Percentiles rank a stretch among this genome's conserved stretches.
These are phyloP conservation scores for Chiloscyllium plagiosum DNA, from an alignment of 2,113 vertebrate species.

Conservation along the genomic window DNA sequence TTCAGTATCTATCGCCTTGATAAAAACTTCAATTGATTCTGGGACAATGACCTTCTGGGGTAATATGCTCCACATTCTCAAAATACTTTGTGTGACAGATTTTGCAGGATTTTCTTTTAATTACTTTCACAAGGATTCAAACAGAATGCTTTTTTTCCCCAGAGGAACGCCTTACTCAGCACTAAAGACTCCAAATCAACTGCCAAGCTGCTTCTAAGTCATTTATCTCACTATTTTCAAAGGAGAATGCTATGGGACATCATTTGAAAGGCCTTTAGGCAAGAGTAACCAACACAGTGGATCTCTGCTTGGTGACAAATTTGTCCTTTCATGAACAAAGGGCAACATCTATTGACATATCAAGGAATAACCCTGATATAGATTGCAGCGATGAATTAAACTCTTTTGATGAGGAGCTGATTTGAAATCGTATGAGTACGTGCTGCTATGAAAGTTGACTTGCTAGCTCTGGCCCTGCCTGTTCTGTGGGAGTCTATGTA, in stretches of 20 bases:
- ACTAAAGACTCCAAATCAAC: background rate
- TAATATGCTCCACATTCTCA: background rate
- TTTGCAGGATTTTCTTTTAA: background rate
- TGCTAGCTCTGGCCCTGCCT: background rate
- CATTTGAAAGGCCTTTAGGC: background rate
- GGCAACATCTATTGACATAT: background rate
- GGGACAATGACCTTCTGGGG: background rate
- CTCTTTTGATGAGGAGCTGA: background rate
- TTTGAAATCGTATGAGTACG: background rate
- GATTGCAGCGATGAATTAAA: slow-evolving; percentile 2
- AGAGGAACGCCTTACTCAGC: background rate
- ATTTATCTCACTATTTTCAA: background rate
- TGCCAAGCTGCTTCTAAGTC: too few species aligned
- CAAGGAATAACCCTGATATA: background rate
- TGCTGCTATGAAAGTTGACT: background rate
- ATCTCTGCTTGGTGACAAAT: background rate
- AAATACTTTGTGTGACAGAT: background rate
- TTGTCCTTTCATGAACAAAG: background rate
- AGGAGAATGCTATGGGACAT: background rate
- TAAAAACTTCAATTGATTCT: background rate
- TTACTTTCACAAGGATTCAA: background rate
- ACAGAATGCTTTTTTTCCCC: background rate
- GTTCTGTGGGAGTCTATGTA: background rate
- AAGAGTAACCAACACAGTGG: background rate
- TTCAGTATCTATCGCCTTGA: background rate